A percentile compares a stretch with the other conserved stretches of the same genome.
Conservation (phyloP, 1,140 invertebrate genomes). For the Nebria ingens region DNA sequence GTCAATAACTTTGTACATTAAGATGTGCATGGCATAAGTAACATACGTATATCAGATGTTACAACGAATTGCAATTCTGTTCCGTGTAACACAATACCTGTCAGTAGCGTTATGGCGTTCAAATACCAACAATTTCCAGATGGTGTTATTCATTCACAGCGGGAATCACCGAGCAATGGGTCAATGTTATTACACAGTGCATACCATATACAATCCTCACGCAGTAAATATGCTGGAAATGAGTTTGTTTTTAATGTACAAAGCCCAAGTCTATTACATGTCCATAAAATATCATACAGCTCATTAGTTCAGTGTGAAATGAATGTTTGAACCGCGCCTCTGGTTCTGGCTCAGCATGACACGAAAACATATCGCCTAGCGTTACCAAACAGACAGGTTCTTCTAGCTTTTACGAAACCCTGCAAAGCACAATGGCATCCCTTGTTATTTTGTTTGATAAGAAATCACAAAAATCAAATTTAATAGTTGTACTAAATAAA, state of each 20-base stretch:
- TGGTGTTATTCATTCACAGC: neutral
- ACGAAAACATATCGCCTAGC: too few species aligned
- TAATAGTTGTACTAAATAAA: too few species aligned
- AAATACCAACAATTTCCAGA: neutral
- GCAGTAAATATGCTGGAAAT: slow-evolving; percentile 3
- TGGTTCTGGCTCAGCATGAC: too few species aligned
- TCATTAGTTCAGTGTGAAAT: slow-evolving; percentile 3
- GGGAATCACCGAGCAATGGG: neutral
- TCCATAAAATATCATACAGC: slow-evolving; percentile 8
- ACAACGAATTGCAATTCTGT: neutral
- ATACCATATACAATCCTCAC: neutral
- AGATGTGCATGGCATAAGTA: too few species aligned
- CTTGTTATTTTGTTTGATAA: too few species aligned
- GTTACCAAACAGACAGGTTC: too few species aligned
- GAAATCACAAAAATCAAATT: too few species aligned
- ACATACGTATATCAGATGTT: too few species aligned
- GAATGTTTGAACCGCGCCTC: slow-evolving; percentile 6
- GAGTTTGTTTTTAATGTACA: slow-evolving; percentile 1
- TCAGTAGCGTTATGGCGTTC: neutral
- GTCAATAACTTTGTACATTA: too few species aligned
- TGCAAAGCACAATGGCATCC: too few species aligned
- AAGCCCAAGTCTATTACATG: slow-evolving; percentile 2
- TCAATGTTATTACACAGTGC: neutral
- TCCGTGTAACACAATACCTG: neutral
- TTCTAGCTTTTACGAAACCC: too few species aligned